Evolutionary conservation across 2,113 vertebrate species (phyloP).

Genomic region (Entosphenus tridentatus): DNA sequence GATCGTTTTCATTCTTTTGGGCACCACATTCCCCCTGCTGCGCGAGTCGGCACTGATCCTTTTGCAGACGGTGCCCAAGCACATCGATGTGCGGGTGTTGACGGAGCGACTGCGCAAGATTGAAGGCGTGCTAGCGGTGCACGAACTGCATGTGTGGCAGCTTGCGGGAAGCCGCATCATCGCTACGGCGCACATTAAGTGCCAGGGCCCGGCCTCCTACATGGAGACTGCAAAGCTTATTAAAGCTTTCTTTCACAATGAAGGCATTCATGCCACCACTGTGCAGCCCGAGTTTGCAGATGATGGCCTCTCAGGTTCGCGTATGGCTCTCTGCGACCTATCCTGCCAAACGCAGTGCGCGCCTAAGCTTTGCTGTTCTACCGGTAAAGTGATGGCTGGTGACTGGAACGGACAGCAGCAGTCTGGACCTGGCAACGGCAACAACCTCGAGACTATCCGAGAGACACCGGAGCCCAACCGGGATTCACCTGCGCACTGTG

Average conservation of each 20-base stretch:
- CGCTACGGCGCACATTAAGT: slow-evolving; percentile 8
- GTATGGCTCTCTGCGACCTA: slow-evolving; percentile 1
- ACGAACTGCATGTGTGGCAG: slow-evolving; percentile 11
- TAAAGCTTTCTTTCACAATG: slow-evolving; percentile 6
- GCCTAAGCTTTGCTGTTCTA: neutral
- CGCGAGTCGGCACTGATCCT: slow-evolving; percentile 8
- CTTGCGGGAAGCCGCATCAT: slow-evolving; percentile 9
- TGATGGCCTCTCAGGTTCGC: slow-evolving; percentile 1
- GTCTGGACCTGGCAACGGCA: neutral
- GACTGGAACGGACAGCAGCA: neutral
- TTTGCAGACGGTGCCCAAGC: slow-evolving; percentile 10
- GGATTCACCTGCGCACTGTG: neutral
- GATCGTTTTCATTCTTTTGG: neutral
- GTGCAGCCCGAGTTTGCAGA: slow-evolving; percentile 9
- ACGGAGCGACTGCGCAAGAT: neutral
- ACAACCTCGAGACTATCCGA: slow-evolving; percentile 1
- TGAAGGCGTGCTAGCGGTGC: slow-evolving; percentile 9
- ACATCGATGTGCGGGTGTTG: slow-evolving; percentile 7
- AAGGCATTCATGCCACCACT: slow-evolving; percentile 2
- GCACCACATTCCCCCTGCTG: slow-evolving; percentile 7
- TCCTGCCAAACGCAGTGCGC: neutral
- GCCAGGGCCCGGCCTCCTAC: neutral
- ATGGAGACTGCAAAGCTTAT: neutral
- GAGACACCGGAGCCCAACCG: slow-evolving; percentile 2
- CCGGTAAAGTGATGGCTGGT: neutral